Conservation (phyloP, 1,140 invertebrate species). For the Ephestia elutella region DNA sequence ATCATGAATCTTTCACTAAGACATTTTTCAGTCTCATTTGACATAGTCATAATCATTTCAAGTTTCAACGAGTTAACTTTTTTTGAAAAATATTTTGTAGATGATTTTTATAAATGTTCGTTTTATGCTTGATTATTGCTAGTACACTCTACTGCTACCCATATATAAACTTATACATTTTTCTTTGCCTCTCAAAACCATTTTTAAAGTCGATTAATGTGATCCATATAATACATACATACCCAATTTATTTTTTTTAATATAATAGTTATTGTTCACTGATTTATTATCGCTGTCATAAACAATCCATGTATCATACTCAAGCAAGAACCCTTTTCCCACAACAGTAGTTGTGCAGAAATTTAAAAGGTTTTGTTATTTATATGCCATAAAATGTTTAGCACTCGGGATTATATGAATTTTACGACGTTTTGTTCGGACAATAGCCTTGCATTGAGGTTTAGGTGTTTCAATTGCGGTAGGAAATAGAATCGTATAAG, state of each 20-base stretch:
- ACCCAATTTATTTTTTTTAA: background rate
- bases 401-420: conserved; percentile 10
- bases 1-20: background rate
- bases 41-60: background rate
- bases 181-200: too few species aligned
- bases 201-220: too few species aligned
- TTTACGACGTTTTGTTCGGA: conserved; percentile 10
- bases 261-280: too few species aligned
- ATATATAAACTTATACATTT: too few species aligned
- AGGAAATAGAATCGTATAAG: too few species aligned
- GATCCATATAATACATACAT: too few species aligned
- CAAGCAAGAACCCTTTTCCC: background rate
- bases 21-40: background rate
- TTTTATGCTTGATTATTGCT: too few species aligned
- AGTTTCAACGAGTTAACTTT: background rate
- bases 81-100: too few species aligned
- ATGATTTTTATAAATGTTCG: too few species aligned
- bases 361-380: conserved; percentile 11
- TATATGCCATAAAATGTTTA: conserved; percentile 12
- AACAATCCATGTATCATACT: too few species aligned
- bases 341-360: background rate
- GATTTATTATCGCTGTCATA: too few species aligned
- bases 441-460: conserved; percentile 8
- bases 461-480: background rate
- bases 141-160: too few species aligned